phyloP scores from a whole-genome alignment of 2,888 invertebrate species.

The Pecten maximus region DNA sequence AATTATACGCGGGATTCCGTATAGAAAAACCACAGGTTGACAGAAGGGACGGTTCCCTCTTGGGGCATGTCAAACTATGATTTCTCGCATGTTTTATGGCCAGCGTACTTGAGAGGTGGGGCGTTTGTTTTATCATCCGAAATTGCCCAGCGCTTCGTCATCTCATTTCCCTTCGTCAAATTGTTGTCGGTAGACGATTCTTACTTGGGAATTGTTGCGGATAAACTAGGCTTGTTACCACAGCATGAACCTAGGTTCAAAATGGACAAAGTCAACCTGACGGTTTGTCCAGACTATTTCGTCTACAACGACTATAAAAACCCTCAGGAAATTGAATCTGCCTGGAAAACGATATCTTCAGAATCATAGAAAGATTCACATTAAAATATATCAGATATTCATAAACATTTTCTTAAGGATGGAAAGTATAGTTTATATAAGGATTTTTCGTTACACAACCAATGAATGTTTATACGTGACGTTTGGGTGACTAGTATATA shows the following conservation, averaged over 20 bases:
- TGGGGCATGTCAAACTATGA: background rate
- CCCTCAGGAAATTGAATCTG: background rate
- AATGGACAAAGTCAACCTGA: background rate
- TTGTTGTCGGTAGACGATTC: background rate
- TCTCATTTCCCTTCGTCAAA: background rate
- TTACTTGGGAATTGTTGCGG: background rate
- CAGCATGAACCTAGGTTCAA: background rate
- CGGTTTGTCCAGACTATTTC: background rate
- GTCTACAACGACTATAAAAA: background rate
- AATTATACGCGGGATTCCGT: background rate
- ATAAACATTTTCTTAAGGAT: too few relatives aligned
- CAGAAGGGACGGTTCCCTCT: background rate
- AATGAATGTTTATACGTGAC: background rate
- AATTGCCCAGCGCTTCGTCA: background rate
- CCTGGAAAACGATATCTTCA: background rate
- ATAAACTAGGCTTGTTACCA: background rate
- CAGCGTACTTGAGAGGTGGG: background rate
- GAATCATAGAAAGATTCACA: background rate
- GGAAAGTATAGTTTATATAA: background rate
- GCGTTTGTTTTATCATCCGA: background rate
- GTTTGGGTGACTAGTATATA: too few relatives aligned
- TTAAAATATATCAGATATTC: too few relatives aligned
- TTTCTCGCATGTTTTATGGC: background rate
- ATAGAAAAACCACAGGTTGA: background rate
- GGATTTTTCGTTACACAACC: background rate